phyloP scores from a whole-genome alignment of 2,113 vertebrate genomes.

The Dermatemys mawii region DNA sequence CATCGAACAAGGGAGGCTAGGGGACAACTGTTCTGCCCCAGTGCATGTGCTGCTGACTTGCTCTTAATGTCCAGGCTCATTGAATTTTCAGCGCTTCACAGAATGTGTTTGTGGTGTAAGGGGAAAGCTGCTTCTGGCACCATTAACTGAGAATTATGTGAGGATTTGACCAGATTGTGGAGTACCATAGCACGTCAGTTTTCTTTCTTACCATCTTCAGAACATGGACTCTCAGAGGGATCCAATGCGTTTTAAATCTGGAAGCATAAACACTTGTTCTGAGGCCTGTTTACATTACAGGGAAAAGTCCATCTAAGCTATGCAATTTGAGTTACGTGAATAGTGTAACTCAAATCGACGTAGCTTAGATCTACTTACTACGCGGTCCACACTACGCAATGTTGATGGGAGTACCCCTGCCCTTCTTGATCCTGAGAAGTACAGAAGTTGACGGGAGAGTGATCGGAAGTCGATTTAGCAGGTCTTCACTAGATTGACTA shows the following conservation, averaged over 20 bases:
- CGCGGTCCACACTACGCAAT: too few relatives aligned
- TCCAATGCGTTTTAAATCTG: slow-evolving; percentile 52
- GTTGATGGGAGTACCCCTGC: too few relatives aligned
- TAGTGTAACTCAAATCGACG: too few relatives aligned
- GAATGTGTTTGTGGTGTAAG: slow-evolving; percentile 24
- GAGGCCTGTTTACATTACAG: not conserved
- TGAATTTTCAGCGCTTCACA: slow-evolving; percentile 31
- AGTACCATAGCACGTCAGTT: not conserved
- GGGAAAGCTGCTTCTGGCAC: slow-evolving; percentile 42
- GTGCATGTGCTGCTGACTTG: rapidly evolving
- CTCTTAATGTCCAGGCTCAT: not conserved
- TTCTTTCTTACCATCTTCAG: slow-evolving; percentile 53
- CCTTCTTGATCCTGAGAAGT: too few relatives aligned
- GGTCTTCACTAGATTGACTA: too few relatives aligned
- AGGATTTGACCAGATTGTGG: slow-evolving; percentile 59
- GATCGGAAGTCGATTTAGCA: too few relatives aligned
- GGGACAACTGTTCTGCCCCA: not conserved
- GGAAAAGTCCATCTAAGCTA: too few relatives aligned
- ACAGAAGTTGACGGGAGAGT: too few relatives aligned
- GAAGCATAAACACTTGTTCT: slow-evolving; percentile 49
- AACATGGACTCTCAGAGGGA: slow-evolving; percentile 5
- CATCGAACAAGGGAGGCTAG: not conserved
- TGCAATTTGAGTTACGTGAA: too few relatives aligned
- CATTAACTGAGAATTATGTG: slow-evolving; percentile 52
- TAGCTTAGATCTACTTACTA: too few relatives aligned